Base-by-base conservation (phyloP, 2,113 vertebrate genomes). In the Catharus minimus region DNA sequence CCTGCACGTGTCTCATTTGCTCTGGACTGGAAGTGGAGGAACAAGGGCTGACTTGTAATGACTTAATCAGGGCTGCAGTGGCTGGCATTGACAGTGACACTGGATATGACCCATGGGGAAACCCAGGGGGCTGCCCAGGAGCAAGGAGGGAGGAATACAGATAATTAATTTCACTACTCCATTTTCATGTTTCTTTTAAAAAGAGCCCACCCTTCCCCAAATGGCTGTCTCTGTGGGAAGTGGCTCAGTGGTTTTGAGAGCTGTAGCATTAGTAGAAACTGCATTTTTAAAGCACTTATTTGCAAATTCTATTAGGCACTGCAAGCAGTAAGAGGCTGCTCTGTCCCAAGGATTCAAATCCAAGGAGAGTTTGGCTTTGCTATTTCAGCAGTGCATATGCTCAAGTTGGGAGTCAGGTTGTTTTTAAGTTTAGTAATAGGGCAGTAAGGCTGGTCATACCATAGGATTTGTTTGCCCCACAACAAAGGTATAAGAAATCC, bases 21-120 rank as follows among this genome's bases (percentile, higher is more conserved):
- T 76, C 28, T 86, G 68, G 47, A 44, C 47, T 80, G 30, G 50
- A 89, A 79, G 71, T 41, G 39, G 27, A 80, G 32, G 60, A 94
- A 94, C 84, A 92, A 95, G 87, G 84, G 23, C 78, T 87, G 91
- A 55, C 78, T 95, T 94, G 68, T 95, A 91, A 76, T 46, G 62
- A 86, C 69, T 93, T 92, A 82, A 82, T 94, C 73, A 62, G 33
- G 55, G 71, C 81, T 93, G 43, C 77, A 47, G 2, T 68, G 71
- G 62, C 62, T 89, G 58, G 30, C 55, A n/a, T 84, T 92, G 92
- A 80, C 52, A 91, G 55, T 89, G 90, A 87, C 75, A 95, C 67
- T 5, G 22, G 78, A 95, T 87, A 94, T 8, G 39, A 58, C 89
- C 84, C 67, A 1, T 13, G 73, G 74, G 90, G 47, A 72, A 93